Evolutionary conservation across 2,797 vertebrate genomes (phyloP).

Genomic region (Melanotaenia parkinsoni): DNA sequence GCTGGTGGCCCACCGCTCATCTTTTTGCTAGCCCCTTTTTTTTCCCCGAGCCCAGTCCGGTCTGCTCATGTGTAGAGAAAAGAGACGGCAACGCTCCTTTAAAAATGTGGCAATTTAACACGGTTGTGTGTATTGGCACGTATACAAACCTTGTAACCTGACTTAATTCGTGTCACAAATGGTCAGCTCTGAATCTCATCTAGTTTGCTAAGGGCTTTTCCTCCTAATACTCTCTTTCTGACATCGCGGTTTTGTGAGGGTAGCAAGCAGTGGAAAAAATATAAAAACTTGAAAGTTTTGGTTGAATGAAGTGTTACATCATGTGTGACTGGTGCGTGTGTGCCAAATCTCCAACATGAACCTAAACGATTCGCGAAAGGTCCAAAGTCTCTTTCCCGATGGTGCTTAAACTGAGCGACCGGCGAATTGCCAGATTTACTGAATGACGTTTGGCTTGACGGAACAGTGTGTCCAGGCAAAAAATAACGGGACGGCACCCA

Average conservation of each 20-base stretch:
- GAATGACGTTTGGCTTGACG: slow-evolving; percentile 44
- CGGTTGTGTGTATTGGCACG: slow-evolving; percentile 13
- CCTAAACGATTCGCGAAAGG: not conserved
- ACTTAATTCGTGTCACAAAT: not conserved
- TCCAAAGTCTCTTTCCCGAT: not conserved
- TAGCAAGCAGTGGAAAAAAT: not conserved
- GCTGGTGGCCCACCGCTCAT: slow-evolving; percentile 17
- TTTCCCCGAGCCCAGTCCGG: slow-evolving; percentile 7
- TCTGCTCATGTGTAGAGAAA: not conserved
- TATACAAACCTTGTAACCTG: not conserved
- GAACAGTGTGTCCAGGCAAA: slow-evolving; percentile 37
- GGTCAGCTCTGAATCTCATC: not conserved
- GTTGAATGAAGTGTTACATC: slow-evolving; percentile 17
- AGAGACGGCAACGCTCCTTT: slow-evolving; percentile 5
- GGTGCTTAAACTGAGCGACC: slow-evolving; percentile 6
- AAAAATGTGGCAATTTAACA: slow-evolving; percentile 26
- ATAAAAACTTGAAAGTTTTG: slow-evolving; percentile 31
- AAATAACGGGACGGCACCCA: slow-evolving; percentile 60
- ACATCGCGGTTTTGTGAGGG: not conserved
- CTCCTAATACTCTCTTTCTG: not conserved
- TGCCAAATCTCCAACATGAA: slow-evolving; percentile 5
- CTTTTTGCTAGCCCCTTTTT: slow-evolving; percentile 27
- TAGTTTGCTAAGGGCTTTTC: not conserved
- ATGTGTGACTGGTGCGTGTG: not conserved
- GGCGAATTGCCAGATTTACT: slow-evolving; percentile 46